Percentiles rank a stretch among this genome's conserved stretches.
Evolutionary conservation across 2,888 invertebrate genomes (phyloP).

Genomic region (Mechanitis messenoides): DNA sequence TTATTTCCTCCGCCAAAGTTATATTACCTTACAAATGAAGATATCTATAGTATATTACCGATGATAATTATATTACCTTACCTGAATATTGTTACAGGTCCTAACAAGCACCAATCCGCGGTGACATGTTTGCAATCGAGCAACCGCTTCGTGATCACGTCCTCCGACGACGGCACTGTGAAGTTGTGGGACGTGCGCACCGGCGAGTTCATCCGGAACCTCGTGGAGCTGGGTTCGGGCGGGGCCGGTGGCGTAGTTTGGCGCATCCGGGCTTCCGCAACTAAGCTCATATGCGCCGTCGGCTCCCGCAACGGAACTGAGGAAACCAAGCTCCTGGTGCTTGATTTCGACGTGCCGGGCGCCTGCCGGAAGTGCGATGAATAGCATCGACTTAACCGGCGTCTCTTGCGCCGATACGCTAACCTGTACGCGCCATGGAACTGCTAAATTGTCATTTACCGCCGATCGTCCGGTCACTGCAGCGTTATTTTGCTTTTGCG

Average conservation of each 20-base stretch:
- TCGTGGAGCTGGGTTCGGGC: conserved; percentile 94
- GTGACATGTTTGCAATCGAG: conserved; percentile 99
- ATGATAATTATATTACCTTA: too few species aligned
- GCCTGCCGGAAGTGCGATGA: conserved; percentile 78
- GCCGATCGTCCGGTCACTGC: not conserved
- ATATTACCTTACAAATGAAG: too few species aligned
- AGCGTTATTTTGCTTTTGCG: not conserved
- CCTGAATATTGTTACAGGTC: conserved; percentile 75
- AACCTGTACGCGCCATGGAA: conserved; percentile 71
- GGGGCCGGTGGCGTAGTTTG: conserved; percentile 99
- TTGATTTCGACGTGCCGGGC: conserved; percentile 95
- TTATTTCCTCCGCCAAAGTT: too few species aligned
- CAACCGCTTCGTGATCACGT: conserved; percentile 97
- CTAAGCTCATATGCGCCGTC: conserved; percentile 98
- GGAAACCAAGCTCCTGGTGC: conserved; percentile 97
- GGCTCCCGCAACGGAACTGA: conserved; percentile 99
- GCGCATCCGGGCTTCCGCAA: conserved; percentile 95
- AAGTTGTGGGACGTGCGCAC: conserved; percentile 99
- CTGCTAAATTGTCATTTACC: conserved; percentile 38
- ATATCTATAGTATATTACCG: too few species aligned
- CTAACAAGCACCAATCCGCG: conserved; percentile 97
- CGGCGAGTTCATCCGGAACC: conserved; percentile 96
- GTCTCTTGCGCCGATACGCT: conserved; percentile 63
- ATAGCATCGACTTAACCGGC: conserved; percentile 71
- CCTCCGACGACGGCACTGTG: conserved; percentile 99